These are phyloP conservation scores for Anorthoa munda DNA, from an alignment of 2,888 invertebrate species.

Conservation along the genomic window DNA sequence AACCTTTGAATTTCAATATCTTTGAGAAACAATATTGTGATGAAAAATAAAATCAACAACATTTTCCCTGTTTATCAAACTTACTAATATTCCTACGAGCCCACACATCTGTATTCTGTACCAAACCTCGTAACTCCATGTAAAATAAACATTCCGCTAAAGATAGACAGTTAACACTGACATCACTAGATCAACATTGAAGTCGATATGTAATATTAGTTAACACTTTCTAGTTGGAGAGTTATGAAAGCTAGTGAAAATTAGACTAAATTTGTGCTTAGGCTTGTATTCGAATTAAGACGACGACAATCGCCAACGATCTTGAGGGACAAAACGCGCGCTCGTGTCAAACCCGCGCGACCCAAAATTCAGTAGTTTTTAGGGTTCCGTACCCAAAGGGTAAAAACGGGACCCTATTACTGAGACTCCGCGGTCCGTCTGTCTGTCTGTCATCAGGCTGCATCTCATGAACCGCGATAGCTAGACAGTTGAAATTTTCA, in stretches of 20 bases:
- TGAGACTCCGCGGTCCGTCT: too few relatives aligned
- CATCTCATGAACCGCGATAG: too few relatives aligned
- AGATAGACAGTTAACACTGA: conserved; percentile 22
- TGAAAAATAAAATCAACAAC: too few relatives aligned
- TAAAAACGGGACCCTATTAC: too few relatives aligned
- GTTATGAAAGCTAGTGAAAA: conserved; percentile 37
- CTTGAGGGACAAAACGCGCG: too few relatives aligned
- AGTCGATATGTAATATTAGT: conserved; percentile 9
- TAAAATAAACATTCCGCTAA: conserved; percentile 40
- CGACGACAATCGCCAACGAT: too few relatives aligned
- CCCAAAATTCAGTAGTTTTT: too few relatives aligned
- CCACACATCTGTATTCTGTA: background rate
- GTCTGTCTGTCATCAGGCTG: too few relatives aligned
- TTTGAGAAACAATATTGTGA: background rate
- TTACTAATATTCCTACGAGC: conserved; percentile 5
- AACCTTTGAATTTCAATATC: background rate
- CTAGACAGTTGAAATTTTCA: too few relatives aligned
- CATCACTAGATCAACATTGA: conserved; percentile 32
- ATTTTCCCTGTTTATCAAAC: background rate
- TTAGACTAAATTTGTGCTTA: background rate
- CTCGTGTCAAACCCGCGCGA: too few relatives aligned
- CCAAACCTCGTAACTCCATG: conserved; percentile 20
- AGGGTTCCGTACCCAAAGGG: too few relatives aligned
- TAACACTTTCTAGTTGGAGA: conserved; percentile 27
- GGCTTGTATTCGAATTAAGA: too few relatives aligned